Conservation (phyloP, 2,797 vertebrate species). For the Morus bassanus region DNA sequence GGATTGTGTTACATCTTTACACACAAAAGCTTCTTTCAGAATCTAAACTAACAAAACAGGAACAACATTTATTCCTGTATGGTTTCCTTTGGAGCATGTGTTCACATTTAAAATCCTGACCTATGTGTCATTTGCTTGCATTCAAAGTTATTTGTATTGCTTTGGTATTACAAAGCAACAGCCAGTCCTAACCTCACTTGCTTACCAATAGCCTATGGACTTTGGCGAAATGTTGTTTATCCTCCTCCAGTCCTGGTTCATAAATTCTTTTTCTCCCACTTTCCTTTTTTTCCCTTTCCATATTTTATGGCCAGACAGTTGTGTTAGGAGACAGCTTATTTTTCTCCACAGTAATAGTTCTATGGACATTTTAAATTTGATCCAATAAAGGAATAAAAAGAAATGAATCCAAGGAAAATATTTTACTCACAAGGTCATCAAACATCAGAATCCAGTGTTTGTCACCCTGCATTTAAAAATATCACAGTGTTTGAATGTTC, state of each 20-base stretch:
- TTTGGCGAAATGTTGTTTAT: conserved; percentile 41
- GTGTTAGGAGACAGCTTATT: conserved; percentile 17
- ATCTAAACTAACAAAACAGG: conserved; percentile 79
- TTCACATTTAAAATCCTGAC: conserved; percentile 79
- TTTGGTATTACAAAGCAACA: conserved; percentile 51
- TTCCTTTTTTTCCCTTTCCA: neutral
- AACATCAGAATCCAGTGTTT: neutral
- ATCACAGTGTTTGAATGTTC: conserved; percentile 29
- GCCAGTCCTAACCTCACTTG: conserved; percentile 13
- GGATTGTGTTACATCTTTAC: conserved; percentile 73
- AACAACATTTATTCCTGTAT: conserved; percentile 70
- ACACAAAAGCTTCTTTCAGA: conserved; percentile 85
- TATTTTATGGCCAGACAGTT: conserved; percentile 24
- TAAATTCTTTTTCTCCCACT: conserved; percentile 1
- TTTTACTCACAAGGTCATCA: conserved; percentile 37
- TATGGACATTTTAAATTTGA: conserved; percentile 41
- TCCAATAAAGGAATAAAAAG: conserved; percentile 41
- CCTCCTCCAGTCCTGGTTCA: neutral
- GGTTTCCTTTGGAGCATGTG: conserved; percentile 75
- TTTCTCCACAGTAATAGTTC: neutral
- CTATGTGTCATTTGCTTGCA: conserved; percentile 67
- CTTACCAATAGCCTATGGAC: conserved; percentile 40
- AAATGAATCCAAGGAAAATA: conserved; percentile 34
- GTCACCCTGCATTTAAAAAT: conserved; percentile 48
- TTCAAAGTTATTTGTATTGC: conserved; percentile 72